Evolutionary conservation across 2,113 vertebrate species (phyloP).

Genomic region (Australoheros scitulus): DNA sequence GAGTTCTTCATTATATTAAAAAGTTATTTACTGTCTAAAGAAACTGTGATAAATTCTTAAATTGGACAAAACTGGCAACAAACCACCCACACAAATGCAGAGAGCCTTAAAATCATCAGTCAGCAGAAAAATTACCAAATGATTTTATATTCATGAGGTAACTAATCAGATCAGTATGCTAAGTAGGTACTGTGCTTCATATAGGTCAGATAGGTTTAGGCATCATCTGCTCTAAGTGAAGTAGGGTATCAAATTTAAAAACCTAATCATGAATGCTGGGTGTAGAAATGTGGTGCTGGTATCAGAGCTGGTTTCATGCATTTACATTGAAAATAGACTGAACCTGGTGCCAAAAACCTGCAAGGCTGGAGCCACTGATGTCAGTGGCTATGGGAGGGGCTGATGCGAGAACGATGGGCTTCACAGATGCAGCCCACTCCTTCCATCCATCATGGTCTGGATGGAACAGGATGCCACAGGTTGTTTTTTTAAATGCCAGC

Average conservation of each 20-base stretch:
- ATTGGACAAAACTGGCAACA: too few relatives aligned
- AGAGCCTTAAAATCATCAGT: background rate
- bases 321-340: background rate
- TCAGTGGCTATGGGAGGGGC: background rate
- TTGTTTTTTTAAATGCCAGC: background rate
- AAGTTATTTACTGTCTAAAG: too few relatives aligned
- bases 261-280: background rate
- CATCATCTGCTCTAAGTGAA: background rate
- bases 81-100: background rate
- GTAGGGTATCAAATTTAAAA: background rate
- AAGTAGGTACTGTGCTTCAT: background rate
- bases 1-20: too few relatives aligned
- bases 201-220: background rate
- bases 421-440: background rate
- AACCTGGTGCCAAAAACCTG: rapidly evolving
- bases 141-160: background rate
- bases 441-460: background rate
- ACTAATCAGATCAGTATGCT: background rate
- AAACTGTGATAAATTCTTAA: background rate
- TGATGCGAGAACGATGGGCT: background rate
- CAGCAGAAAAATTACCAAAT: background rate
- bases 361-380: too few relatives aligned
- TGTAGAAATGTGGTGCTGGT: background rate
- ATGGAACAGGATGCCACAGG: background rate
- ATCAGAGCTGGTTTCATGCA: background rate